Percentiles rank a stretch among this genome's conserved stretches.
Evolutionary conservation across 2,113 vertebrate species (phyloP).

Genomic region (Melospiza melodia): DNA sequence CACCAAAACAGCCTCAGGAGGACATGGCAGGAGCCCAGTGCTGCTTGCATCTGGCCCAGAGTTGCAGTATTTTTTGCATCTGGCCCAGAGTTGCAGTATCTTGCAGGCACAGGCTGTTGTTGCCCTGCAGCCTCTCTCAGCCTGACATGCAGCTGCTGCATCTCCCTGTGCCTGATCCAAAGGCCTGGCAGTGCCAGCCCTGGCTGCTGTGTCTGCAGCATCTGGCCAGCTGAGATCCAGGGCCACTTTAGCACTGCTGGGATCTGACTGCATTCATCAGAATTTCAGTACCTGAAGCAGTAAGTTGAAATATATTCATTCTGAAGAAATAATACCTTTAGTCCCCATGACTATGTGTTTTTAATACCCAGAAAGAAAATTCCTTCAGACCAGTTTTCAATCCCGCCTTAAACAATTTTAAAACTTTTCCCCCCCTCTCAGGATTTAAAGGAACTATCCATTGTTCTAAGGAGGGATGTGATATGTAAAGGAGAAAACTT

Average conservation of each 20-base stretch:
- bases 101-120: background rate
- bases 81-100: background rate
- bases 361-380: background rate
- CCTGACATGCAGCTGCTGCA: background rate
- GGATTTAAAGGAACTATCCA: background rate
- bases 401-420: background rate
- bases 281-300: background rate
- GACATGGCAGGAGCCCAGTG: background rate
- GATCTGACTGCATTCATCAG: background rate
- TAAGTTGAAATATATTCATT: background rate
- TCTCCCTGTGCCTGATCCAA: background rate
- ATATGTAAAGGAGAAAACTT: background rate
- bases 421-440: accelerated
- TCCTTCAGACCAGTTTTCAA: background rate
- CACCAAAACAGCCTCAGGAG: background rate
- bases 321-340: background rate
- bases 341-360: background rate
- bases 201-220: background rate
- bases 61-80: background rate
- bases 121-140: background rate
- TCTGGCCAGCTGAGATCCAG: background rate
- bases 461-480: background rate
- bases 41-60: background rate
- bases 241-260: background rate
- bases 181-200: background rate